A percentile compares a stretch with the other conserved stretches of the same genome.
Conservation (phyloP, 1,140 invertebrate genomes). For the Apis florea region DNA sequence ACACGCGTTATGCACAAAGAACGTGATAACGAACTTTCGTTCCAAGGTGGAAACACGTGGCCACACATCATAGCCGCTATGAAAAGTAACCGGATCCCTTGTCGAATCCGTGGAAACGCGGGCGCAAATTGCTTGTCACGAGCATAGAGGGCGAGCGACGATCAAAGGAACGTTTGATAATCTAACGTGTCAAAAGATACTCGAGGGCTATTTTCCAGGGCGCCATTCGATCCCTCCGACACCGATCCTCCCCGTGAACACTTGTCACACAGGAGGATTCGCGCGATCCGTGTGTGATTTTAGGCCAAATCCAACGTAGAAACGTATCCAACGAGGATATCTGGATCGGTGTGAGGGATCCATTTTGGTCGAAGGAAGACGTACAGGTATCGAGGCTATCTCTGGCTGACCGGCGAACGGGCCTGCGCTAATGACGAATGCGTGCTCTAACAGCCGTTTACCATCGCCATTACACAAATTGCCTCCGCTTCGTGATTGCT, state of each 20-base stretch:
- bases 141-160: background rate
- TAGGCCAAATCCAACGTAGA: conserved; percentile 56
- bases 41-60: background rate
- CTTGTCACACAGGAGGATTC: conserved; percentile 1
- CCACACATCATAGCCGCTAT: background rate
- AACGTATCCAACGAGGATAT: conserved; percentile 36
- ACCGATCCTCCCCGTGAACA: background rate
- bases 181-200: background rate
- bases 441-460: conserved; percentile 33
- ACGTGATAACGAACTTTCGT: background rate
- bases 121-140: background rate
- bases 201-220: background rate
- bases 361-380: conserved; percentile 63
- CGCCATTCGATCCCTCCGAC: background rate
- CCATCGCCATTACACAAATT: conserved; percentile 31
- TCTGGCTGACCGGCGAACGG: conserved; percentile 13
- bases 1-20: background rate
- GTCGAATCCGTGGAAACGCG: background rate
- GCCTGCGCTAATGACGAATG: conserved; percentile 56
- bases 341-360: conserved; percentile 39
- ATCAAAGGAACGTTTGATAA: background rate
- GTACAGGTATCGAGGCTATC: conserved; percentile 47
- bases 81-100: background rate
- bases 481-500: background rate
- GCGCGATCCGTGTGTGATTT: conserved; percentile 1